Percentiles rank a stretch among this genome's conserved stretches.
Conservation (phyloP, 1,140 invertebrate genomes). For the Drosophila funebris region DNA sequence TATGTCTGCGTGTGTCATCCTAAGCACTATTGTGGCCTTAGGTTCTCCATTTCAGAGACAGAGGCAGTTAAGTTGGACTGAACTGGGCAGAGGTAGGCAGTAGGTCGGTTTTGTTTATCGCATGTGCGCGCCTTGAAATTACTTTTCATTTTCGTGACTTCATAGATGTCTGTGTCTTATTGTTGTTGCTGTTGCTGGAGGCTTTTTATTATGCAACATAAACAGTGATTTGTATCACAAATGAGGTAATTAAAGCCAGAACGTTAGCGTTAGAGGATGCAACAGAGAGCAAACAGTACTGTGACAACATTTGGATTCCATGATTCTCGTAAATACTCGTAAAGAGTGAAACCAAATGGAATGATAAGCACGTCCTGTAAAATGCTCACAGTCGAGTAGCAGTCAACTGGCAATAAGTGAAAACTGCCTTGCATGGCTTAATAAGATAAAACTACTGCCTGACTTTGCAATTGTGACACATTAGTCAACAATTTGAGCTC, state of each 20-base stretch:
- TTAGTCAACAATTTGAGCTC: conserved; percentile 83
- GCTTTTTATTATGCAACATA: conserved; percentile 70
- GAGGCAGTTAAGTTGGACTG: not conserved
- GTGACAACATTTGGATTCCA: not conserved
- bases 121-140: conserved; percentile 79
- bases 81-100: conserved; percentile 14
- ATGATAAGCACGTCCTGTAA: conserved; percentile 64
- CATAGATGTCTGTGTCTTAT: conserved; percentile 39
- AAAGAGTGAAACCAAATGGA: conserved; percentile 33
- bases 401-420: conserved; percentile 42
- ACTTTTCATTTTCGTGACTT: conserved; percentile 77
- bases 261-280: not conserved
- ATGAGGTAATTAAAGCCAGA: conserved; percentile 49
- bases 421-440: conserved; percentile 34
- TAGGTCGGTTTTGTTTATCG: conserved; percentile 59
- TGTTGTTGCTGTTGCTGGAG: conserved; percentile 12
- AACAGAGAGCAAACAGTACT: not conserved
- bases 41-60: not conserved
- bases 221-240: conserved; percentile 54
- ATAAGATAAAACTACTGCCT: conserved; percentile 42
- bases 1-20: conserved; percentile 37
- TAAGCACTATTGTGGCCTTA: conserved; percentile 26
- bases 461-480: conserved; percentile 81
- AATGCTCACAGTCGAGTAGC: not conserved
- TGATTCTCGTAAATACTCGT: conserved; percentile 6